Conservation (phyloP, 2,797 vertebrate genomes). For the Eulemur coronatus region DNA sequence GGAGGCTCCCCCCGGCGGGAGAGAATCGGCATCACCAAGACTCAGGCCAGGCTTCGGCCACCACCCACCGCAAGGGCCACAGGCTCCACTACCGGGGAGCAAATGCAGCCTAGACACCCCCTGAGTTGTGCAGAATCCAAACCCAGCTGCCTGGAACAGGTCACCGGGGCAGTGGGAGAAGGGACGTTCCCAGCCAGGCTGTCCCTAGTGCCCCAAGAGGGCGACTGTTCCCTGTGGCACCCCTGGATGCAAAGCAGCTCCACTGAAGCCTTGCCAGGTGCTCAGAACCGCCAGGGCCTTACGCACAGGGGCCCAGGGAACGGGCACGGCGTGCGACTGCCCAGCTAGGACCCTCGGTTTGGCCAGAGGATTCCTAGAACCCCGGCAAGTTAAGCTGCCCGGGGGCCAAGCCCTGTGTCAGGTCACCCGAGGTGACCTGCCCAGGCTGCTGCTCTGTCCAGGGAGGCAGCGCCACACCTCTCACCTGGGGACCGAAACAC, state of each 20-base stretch:
- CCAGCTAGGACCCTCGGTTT: not conserved
- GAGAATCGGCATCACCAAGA: not conserved
- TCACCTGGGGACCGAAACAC: not conserved
- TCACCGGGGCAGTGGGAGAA: not conserved
- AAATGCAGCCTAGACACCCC: not conserved
- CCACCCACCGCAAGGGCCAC: fast-evolving
- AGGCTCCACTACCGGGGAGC: not conserved
- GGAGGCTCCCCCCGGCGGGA: fast-evolving
- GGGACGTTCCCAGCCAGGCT: not conserved
- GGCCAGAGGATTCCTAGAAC: not conserved
- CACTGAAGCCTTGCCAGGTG: fast-evolving
- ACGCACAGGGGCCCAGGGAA: not conserved
- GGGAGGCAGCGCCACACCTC: fast-evolving
- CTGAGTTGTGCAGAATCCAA: not conserved
- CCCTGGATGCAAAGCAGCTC: not conserved
- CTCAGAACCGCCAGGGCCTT: not conserved
- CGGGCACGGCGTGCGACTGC: fast-evolving
- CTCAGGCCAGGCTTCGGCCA: not conserved
- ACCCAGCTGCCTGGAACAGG: not conserved
- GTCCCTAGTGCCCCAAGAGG: not conserved
- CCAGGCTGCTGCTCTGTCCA: not conserved
- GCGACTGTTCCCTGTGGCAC: not conserved
- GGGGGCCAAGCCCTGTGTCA: not conserved
- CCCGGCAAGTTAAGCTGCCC: not conserved
- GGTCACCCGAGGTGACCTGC: not conserved